Evolutionary conservation across 2,888 invertebrate species (phyloP).

Genomic region (Thymelicus acteon): DNA sequence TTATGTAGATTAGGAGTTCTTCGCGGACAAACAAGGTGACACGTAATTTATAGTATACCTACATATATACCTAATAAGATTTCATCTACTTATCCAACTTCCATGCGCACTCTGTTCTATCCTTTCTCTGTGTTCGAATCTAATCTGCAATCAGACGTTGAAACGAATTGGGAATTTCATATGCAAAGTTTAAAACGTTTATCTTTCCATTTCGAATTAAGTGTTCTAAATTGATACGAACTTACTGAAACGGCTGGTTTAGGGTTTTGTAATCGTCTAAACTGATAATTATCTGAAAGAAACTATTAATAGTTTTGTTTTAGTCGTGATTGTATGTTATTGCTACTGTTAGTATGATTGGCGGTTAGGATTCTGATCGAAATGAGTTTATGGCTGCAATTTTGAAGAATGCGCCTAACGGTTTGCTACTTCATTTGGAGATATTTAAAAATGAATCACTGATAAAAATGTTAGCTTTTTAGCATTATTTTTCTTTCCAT

Average conservation of each 20-base stretch:
- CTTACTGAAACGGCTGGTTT: conserved; percentile 45
- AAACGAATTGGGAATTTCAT: conserved; percentile 52
- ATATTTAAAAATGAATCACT: not conserved
- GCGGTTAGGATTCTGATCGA: conserved; percentile 12
- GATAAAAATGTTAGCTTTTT: no score
- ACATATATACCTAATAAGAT: no score
- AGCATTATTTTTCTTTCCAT: no score
- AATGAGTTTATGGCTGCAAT: conserved; percentile 6
- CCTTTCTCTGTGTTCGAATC: conserved; percentile 7
- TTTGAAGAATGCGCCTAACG: conserved; percentile 3
- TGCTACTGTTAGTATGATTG: conserved; percentile 23
- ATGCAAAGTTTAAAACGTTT: conserved; percentile 54
- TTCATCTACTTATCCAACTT: not conserved
- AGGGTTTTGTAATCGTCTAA: conserved; percentile 38
- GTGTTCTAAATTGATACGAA: conserved; percentile 55
- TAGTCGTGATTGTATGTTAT: conserved; percentile 12
- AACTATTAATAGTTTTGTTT: conserved; percentile 16
- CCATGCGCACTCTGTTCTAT: conserved; percentile 3
- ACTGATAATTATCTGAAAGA: conserved; percentile 40
- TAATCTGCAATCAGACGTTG: conserved; percentile 50
- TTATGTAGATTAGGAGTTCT: no score
- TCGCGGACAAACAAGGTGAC: no score
- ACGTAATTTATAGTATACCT: no score
- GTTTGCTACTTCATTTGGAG: conserved; percentile 10
- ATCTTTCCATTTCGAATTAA: conserved; percentile 50